Evolutionary conservation across 2,113 vertebrate genomes (phyloP).

Genomic region (Myiopsitta monachus): DNA sequence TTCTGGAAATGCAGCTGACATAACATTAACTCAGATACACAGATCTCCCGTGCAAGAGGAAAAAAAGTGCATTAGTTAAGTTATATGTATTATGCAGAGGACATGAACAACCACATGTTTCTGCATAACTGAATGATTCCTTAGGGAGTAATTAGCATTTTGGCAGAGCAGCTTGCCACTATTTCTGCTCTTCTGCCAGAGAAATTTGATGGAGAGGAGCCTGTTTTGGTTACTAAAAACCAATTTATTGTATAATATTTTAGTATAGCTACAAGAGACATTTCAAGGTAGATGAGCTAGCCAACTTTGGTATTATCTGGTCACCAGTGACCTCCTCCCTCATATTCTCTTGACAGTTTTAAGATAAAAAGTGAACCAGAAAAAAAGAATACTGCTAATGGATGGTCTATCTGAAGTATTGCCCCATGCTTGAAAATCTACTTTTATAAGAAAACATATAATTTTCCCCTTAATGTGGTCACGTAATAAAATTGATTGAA

Average conservation of each 20-base stretch:
- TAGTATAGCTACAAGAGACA: slow-evolving; percentile 1
- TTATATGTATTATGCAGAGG: not conserved
- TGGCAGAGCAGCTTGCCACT: slow-evolving; percentile 29
- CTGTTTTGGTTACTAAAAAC: slow-evolving; percentile 29
- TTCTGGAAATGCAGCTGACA: not conserved
- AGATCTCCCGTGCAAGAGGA: not conserved
- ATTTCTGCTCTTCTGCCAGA: slow-evolving; percentile 40
- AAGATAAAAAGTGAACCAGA: not conserved
- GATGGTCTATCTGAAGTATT: not conserved
- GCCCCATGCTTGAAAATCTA: not conserved
- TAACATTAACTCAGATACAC: slow-evolving; percentile 1
- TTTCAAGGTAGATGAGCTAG: not conserved
- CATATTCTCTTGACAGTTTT: not conserved
- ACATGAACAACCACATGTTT: slow-evolving; percentile 28
- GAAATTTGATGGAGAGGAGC: slow-evolving; percentile 47
- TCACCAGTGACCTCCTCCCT: not conserved
- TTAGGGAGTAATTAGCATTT: slow-evolving; percentile 55
- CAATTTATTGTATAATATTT: not conserved
- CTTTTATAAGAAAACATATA: not conserved
- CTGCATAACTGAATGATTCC: not conserved
- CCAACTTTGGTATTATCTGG: not conserved
- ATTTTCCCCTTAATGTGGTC: not conserved
- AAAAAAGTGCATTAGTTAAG: not conserved
- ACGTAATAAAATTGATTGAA: not conserved
- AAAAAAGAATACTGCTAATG: not conserved